Conservation (phyloP, 2,888 invertebrate genomes). For the Argyra leucocephala region DNA sequence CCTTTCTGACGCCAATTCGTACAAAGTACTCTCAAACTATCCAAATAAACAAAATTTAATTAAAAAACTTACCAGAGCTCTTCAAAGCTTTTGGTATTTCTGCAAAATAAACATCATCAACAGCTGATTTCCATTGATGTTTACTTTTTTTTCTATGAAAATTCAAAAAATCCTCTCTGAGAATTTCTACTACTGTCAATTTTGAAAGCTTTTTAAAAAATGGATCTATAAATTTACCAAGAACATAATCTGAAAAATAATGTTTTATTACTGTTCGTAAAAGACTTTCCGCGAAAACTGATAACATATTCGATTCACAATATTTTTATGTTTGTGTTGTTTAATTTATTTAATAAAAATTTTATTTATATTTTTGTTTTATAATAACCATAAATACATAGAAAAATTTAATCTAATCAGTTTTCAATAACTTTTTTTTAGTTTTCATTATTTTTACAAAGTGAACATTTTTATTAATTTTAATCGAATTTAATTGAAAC, state of each 20-base stretch:
- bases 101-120: neutral
- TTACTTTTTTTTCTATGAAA: neutral
- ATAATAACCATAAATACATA: neutral
- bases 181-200: neutral
- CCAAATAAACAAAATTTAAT: no score
- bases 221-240: neutral
- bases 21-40: no score
- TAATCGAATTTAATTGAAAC: neutral
- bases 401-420: neutral
- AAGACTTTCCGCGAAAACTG: slow-evolving; percentile 1
- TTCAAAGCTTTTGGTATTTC: neutral
- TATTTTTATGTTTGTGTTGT: neutral
- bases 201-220: neutral
- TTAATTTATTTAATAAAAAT: neutral
- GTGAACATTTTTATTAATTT: neutral
- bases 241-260: neutral
- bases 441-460: neutral
- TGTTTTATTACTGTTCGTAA: neutral
- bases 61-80: neutral
- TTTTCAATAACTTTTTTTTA: neutral
- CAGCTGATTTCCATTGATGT: slow-evolving; percentile 2
- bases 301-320: neutral
- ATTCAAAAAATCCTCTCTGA: neutral
- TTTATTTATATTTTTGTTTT: no score
- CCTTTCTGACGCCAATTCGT: no score